Evolutionary conservation across 1,140 invertebrate genomes (phyloP).

Genomic region (Uloborus diversus): DNA sequence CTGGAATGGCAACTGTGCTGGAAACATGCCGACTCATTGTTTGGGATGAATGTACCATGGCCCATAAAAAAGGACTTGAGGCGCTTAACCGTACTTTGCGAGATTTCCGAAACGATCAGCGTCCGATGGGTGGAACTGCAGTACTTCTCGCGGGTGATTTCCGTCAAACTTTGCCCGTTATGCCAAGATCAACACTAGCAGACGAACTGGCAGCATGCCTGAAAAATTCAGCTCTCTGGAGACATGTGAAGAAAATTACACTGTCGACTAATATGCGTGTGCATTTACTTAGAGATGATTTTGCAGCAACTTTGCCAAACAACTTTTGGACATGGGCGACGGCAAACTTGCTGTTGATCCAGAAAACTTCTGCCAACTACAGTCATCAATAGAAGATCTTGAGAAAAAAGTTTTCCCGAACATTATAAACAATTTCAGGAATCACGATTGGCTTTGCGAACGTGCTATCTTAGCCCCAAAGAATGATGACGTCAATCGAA

Average conservation of each 20-base stretch:
- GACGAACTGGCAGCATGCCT: constrained; percentile 64
- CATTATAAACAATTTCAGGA: constrained; percentile 13
- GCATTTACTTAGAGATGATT: not conserved
- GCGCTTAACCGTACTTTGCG: constrained; percentile 63
- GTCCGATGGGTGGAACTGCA: constrained; percentile 57
- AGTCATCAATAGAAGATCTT: constrained; percentile 6
- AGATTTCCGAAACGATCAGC: constrained; percentile 57
- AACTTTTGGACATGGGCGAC: constrained; percentile 49
- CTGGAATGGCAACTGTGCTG: constrained; percentile 38
- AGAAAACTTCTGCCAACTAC: constrained; percentile 31
- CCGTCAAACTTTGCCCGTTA: constrained; percentile 67
- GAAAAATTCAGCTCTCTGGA: constrained; percentile 61
- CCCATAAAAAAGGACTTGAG: constrained; percentile 58
- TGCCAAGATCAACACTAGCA: constrained; percentile 60
- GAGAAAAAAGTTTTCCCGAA: constrained; percentile 25
- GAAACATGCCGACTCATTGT: constrained; percentile 57
- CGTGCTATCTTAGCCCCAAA: constrained; percentile 29
- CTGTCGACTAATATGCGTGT: constrained; percentile 57
- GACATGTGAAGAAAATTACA: not conserved
- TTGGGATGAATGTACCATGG: constrained; percentile 61
- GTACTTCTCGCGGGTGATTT: constrained; percentile 66
- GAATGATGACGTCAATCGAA: constrained; percentile 6
- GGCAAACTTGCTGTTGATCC: constrained; percentile 4
- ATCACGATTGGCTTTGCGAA: constrained; percentile 29
- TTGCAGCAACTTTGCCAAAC: constrained; percentile 19